Evolutionary conservation across 2,113 vertebrate species (phyloP).

Genomic region (Eupsittula cactorum): DNA sequence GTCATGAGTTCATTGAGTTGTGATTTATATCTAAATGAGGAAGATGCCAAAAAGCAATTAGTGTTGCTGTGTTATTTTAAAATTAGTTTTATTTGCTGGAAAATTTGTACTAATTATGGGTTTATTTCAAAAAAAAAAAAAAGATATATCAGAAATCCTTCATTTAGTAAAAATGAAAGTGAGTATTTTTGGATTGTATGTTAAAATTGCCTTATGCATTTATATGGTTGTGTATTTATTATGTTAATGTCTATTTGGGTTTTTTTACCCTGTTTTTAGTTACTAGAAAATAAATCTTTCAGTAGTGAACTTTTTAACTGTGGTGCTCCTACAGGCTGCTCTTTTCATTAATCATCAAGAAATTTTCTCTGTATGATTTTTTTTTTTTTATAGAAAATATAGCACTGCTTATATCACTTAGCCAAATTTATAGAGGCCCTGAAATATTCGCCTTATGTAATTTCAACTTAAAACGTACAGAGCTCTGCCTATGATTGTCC

Average conservation of each 20-base stretch:
- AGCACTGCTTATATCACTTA: background rate
- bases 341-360: background rate
- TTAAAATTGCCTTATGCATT: background rate
- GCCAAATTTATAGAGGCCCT: background rate
- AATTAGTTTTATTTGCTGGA: conserved; percentile 32
- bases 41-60: conserved; percentile 26
- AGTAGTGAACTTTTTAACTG: background rate
- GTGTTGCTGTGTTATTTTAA: conserved; percentile 12
- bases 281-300: background rate
- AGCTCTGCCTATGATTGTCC: background rate
- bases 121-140: background rate
- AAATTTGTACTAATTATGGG: background rate
- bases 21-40: background rate
- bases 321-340: background rate
- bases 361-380: background rate
- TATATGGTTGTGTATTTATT: background rate
- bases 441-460: background rate
- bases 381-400: background rate
- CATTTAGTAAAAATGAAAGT: background rate
- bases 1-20: background rate
- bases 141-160: background rate
- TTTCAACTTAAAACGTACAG: background rate
- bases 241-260: background rate
- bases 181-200: background rate
- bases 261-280: background rate